phyloP scores from a whole-genome alignment of 2,113 vertebrate genomes.

The Coptodon rendalli region DNA sequence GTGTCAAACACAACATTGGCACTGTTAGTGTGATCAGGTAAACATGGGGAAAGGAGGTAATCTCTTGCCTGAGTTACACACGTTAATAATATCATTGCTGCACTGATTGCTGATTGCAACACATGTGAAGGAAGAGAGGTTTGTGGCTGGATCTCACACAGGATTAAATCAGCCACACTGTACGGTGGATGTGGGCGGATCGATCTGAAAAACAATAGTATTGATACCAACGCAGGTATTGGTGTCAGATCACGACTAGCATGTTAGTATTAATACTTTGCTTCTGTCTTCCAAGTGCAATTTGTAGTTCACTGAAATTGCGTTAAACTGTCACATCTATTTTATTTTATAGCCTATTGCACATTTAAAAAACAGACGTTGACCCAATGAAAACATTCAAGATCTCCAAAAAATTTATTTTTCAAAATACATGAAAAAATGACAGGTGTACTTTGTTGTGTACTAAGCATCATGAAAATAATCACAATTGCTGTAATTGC shows the following conservation, averaged over 20 bases:
- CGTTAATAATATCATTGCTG: not conserved
- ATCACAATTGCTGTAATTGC: not conserved
- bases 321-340: not conserved
- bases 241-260: not conserved
- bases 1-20: fast-evolving
- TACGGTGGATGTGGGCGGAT: not conserved
- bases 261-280: not conserved
- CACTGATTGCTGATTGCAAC: not conserved
- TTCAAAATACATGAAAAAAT: not conserved
- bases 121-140: not conserved
- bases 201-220: not conserved
- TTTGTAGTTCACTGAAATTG: not conserved
- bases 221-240: not conserved
- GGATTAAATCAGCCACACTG: not conserved
- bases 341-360: not conserved
- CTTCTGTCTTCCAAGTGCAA: not conserved
- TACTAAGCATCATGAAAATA: not conserved
- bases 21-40: not conserved
- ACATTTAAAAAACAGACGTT: not conserved
- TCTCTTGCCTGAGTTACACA: not conserved
- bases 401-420: fast-evolving
- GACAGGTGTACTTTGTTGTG: not conserved
- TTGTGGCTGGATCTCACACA: not conserved
- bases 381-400: not conserved
- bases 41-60: not conserved